Evolutionary conservation across 2,797 vertebrate species (phyloP), one percentile per base, ranked within the genome.

Genomic region (Danio aesculapii): DNA sequence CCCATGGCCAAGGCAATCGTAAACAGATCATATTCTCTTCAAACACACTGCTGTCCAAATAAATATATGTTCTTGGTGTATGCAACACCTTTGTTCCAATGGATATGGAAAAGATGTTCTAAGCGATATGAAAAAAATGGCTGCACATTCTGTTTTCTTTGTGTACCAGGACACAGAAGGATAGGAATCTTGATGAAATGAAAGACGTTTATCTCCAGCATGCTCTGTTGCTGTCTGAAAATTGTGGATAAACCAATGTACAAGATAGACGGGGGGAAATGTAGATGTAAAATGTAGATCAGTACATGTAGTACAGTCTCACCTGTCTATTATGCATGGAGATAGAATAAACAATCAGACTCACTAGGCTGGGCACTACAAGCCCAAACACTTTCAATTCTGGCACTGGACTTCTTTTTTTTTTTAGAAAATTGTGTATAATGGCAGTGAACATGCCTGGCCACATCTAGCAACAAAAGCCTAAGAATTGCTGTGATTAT

Each of bases 1-100:
- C 79, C 86, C 88, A 89, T 85, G 89, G 90, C 88, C 84, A 85
- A 86, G 50, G 82, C 84, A 84, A 88, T 89, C 83, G 84, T 77
- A 82, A 50, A 2, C 47, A 87, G 85, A 89, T 91, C 89, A 88
- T 88, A 71, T 88, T 86, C 86, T 88, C 82, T 77, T 81, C 71
- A 83, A 70, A 52, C 78, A 81, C 81, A 70, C 69, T 77, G 43
- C 13, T 50, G 58, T 73, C 66, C 55, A 83, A 86, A 90, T 80
- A 66, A 77, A 85, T 30, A 30, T 84, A 79, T 82, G 39, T 87
- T 87, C 83, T 84, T 55, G 46, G 63, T 14, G 55, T 8, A 57
- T 85, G 82, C 75, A 84, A 77, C 62, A 85, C 80, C 83, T 84
- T 52, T 87, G 83, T 87, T 89, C 79, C 83, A 62, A 59, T 75